Base-by-base conservation (phyloP, 2,888 invertebrate species). In the Ceraclea dissimilis region DNA sequence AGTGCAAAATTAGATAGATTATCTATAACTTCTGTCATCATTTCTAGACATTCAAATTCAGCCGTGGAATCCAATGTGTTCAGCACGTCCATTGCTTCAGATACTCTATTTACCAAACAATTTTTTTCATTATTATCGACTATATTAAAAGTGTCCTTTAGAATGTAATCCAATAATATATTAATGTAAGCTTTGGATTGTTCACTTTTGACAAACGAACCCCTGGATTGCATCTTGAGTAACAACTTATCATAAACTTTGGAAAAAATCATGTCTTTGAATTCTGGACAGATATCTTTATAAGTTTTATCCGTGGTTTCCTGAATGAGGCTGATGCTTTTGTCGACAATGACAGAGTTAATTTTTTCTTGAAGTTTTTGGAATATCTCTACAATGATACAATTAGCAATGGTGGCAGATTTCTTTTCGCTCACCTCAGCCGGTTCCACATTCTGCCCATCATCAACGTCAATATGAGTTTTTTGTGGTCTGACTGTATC, bases 1-100 rank as follows among this genome's bases (percentile, higher is more conserved):
- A 46, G 6, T 4, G 46, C 46, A 2, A 46, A 39, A 39, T 19
- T 20, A 13, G 57, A 57, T 10, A 57, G 50, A 10, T 51, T 51
- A 2, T 57, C 57, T 34, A 57, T 47, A 18, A 54, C 33, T 26
- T 57, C 52, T 2, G 56, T 34, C 6, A 57, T 49, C 17, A 49
- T 17, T 31, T 57, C 57, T 11, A 57, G 21, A 22, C 51, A 57
- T 22, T 57, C 57, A 34, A 57, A 57, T 34, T 57, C 57, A 13
- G 49, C 53, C 0, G 53, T 57, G 2, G 57, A 54, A 26, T 57
- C 52, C 13, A 52, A 51, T 10, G 55, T 46, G 20, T 55, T 50
- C n/a, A 55, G 33, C 2, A 55, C 47, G 10, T 47, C 33, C 26
- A 54, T 39, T 1, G 50, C 54, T 26, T 54, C 54, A 8, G 54